Evolutionary conservation across 2,888 invertebrate genomes (phyloP).

Genomic region (Eupeodes latifasciatus): DNA sequence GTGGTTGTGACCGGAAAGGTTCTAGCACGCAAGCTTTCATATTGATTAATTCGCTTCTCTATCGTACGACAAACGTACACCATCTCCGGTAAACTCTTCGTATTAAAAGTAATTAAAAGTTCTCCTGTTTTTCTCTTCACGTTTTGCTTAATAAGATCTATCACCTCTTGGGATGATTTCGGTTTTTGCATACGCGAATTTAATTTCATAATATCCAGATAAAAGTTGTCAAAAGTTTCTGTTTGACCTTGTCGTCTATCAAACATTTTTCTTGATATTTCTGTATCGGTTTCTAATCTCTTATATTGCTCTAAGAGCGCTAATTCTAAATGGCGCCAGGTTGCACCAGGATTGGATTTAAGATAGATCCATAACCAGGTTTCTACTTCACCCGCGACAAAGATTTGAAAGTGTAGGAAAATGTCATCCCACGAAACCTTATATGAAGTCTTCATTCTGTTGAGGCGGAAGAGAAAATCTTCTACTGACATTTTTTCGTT

Average conservation of each 20-base stretch:
- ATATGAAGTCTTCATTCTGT: neutral
- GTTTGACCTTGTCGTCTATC: constrained; percentile 4
- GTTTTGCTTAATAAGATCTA: constrained; percentile 8
- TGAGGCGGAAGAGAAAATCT: neutral
- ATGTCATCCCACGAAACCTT: constrained; percentile 12
- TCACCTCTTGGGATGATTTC: neutral
- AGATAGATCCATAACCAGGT: neutral
- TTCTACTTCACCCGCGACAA: neutral
- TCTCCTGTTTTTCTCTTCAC: neutral
- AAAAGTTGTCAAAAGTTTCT: neutral
- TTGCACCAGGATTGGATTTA: neutral
- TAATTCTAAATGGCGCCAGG: constrained; percentile 7
- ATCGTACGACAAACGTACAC: constrained; percentile 9
- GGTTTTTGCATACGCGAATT: neutral
- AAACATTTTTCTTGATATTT: constrained; percentile 11
- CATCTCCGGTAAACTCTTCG: constrained; percentile 1
- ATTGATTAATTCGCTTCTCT: neutral
- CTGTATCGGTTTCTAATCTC: constrained; percentile 6
- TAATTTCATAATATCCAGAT: neutral
- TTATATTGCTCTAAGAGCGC: neutral
- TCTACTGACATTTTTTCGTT: neutral
- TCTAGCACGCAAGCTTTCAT: neutral
- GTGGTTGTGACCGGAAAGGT: constrained; percentile 3
- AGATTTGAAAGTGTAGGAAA: neutral
- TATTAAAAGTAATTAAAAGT: constrained; percentile 2